These are phyloP conservation scores for Cephus cinctus DNA, from an alignment of 1,140 invertebrate genomes.

Conservation along the genomic window DNA sequence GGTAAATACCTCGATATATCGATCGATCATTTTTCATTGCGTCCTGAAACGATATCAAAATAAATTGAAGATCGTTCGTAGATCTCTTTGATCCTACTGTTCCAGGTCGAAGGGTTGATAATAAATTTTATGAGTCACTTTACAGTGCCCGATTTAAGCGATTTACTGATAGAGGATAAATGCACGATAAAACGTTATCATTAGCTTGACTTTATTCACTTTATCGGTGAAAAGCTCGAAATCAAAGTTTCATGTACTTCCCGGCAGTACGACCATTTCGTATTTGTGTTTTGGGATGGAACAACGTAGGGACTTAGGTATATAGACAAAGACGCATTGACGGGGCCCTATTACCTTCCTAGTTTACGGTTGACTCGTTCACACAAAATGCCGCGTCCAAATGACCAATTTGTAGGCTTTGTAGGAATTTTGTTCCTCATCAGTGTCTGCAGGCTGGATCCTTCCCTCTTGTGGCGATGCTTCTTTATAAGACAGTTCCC, in stretches of 20 bases:
- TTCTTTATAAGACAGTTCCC: constrained; percentile 19
- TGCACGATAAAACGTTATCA: too few relatives aligned
- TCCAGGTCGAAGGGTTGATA: too few relatives aligned
- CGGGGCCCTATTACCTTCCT: constrained; percentile 13
- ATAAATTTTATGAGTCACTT: too few relatives aligned
- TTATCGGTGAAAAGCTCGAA: neutral
- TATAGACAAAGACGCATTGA: too few relatives aligned
- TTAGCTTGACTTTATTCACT: neutral
- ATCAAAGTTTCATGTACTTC: neutral
- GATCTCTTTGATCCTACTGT: too few relatives aligned
- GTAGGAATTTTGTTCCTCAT: constrained; percentile 17
- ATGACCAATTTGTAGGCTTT: constrained; percentile 26
- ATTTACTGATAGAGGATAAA: too few relatives aligned
- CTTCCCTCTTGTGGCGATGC: neutral
- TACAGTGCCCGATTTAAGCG: too few relatives aligned
- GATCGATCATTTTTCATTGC: too few relatives aligned
- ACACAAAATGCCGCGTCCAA: constrained; percentile 19
- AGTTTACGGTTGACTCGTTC: constrained; percentile 24
- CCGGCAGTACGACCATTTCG: too few relatives aligned
- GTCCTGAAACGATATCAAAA: too few relatives aligned
- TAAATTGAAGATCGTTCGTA: too few relatives aligned
- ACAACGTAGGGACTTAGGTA: constrained; percentile 15
- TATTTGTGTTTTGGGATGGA: constrained; percentile 31
- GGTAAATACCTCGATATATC: too few relatives aligned
- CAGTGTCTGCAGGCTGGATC: neutral